Evolutionary conservation across 2,888 invertebrate genomes (phyloP), one percentile per base, ranked within the genome.

Genomic region (Lithophane ornitopus): DNA sequence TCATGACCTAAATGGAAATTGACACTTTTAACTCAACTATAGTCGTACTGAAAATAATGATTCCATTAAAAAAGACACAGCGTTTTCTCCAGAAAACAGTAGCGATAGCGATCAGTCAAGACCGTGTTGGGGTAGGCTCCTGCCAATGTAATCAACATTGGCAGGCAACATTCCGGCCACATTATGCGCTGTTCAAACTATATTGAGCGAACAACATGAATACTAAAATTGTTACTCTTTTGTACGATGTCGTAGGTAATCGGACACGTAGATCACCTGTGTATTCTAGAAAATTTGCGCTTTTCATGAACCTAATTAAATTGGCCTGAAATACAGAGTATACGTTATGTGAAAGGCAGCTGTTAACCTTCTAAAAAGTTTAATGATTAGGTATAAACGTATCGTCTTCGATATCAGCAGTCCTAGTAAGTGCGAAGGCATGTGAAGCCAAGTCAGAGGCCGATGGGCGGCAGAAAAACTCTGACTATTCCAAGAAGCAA

Each of bases 61-160:
- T 8, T 9, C 7, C 16, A 22, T 6, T 34, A 3, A 26, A 41
- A 16, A 41, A 26, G 8, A 26, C 61, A 41, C 49, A 26, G 1
- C 26, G 22, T 26, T 34, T 14, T n/a, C n/a, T 14, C 49, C 12
- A 52, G 26, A 46, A 65, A 52, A 3, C 66, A 22, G 8, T 28
- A 1, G 28, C 34, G 59, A 76, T 61, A 52, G 26, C 19, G 58
- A 62, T 54, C 66, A n/a, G 61, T 28, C 14, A 59, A 49, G 39
- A 1, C 4, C 11, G 16, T 3, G n/a, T 81, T 78, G 79, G 28
- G 72, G 72, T 73, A 78, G 79, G 63, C 69, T 16, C 67, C 26
- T 70, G 58, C 12, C 46, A 14, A 62, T 82, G 83, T n/a, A n/a
- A n/a, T n/a, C n/a, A n/a, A n/a, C n/a, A n/a, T n/a, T n/a, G n/a